Evolutionary conservation across 2,113 vertebrate genomes (phyloP).

Genomic region (Sphaerodactylus townsendi): DNA sequence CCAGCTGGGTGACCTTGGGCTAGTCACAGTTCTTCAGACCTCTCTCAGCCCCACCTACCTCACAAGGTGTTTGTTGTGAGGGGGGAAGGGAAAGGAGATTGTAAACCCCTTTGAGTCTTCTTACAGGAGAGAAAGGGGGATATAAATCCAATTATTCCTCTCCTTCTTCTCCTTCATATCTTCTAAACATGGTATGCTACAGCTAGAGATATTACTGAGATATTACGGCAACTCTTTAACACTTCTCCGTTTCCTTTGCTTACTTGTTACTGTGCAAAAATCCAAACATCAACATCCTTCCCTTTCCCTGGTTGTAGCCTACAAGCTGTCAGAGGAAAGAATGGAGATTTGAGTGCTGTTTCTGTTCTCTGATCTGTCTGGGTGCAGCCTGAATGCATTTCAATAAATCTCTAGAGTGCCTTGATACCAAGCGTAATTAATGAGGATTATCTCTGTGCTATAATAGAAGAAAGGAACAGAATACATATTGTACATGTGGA

Average conservation of each 20-base stretch:
- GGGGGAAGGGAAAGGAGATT: too few relatives aligned
- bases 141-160: too few relatives aligned
- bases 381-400: neutral
- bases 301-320: neutral
- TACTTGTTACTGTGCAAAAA: neutral
- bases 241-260: neutral
- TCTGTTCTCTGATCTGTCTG: neutral
- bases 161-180: too few relatives aligned
- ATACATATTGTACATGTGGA: neutral
- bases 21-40: too few relatives aligned
- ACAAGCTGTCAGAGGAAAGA: neutral
- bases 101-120: too few relatives aligned
- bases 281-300: neutral
- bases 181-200: too few relatives aligned
- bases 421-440: neutral
- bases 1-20: too few relatives aligned
- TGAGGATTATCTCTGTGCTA: neutral
- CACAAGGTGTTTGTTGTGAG: too few relatives aligned
- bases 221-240: neutral
- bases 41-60: too few relatives aligned
- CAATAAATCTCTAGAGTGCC: neutral
- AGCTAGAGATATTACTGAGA: too few relatives aligned
- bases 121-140: too few relatives aligned
- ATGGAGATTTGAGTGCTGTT: neutral
- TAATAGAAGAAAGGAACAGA: neutral